Conservation (phyloP, 2,797 vertebrate genomes). For the Neosalanx taihuensis region DNA sequence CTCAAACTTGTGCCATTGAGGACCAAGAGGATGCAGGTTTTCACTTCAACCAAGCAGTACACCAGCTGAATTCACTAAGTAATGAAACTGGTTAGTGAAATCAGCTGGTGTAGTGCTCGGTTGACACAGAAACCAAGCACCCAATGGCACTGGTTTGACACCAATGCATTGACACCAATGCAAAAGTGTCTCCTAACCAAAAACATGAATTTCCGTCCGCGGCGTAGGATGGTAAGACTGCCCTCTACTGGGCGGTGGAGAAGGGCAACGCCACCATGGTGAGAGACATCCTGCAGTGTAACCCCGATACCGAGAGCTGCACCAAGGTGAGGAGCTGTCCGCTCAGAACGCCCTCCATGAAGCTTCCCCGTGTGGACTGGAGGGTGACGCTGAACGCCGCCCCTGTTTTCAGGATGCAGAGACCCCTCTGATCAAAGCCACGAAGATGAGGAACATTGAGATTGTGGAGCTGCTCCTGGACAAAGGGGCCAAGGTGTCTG, state of each 20-base stretch:
- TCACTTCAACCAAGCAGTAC: too few relatives aligned
- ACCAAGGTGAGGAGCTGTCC: conserved; percentile 81
- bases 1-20: neutral
- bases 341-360: too few relatives aligned
- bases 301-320: conserved; percentile 93
- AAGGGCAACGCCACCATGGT: conserved; percentile 97
- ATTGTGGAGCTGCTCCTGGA: conserved; percentile 94
- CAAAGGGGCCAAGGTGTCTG: conserved; percentile 96
- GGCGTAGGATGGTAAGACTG: conserved; percentile 92
- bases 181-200: neutral
- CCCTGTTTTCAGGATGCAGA: conserved; percentile 83
- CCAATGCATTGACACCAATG: too few relatives aligned
- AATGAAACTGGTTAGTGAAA: too few relatives aligned
- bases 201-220: neutral
- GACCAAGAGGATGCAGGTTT: too few relatives aligned
- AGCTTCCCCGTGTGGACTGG: too few relatives aligned
- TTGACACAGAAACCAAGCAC: too few relatives aligned
- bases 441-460: conserved; percentile 98
- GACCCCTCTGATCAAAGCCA: conserved; percentile 96
- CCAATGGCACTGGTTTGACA: too few relatives aligned
- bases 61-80: too few relatives aligned
- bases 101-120: too few relatives aligned
- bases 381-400: too few relatives aligned
- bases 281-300: conserved; percentile 95
- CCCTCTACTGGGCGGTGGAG: conserved; percentile 97